These are phyloP conservation scores for Eclectus roratus DNA, from an alignment of 2,113 vertebrate genomes.

Conservation along the genomic window DNA sequence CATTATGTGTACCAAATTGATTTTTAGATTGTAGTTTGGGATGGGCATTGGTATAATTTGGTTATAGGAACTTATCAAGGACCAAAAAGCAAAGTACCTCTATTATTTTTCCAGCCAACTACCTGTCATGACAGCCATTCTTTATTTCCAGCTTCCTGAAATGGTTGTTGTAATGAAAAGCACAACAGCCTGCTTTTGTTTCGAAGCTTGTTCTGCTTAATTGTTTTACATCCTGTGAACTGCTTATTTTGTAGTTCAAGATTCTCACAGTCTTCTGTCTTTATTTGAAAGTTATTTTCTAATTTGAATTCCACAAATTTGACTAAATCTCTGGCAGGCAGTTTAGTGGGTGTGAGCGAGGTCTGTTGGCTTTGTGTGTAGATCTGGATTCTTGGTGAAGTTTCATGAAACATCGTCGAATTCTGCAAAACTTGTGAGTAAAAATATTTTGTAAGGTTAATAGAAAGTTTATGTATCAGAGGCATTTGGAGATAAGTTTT, in stretches of 20 bases:
- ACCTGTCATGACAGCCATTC: not conserved
- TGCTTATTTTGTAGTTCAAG: not conserved
- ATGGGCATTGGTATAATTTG: not conserved
- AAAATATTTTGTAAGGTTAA: not conserved
- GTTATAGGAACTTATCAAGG: not conserved
- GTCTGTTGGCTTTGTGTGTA: not conserved
- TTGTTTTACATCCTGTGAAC: not conserved
- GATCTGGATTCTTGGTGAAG: not conserved
- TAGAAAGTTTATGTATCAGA: not conserved
- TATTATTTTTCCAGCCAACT: not conserved
- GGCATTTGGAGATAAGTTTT: not conserved
- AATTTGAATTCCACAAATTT: not conserved
- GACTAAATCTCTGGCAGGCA: not conserved
- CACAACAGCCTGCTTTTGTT: not conserved
- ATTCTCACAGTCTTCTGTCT: not conserved
- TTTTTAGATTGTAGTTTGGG: not conserved
- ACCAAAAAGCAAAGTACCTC: not conserved
- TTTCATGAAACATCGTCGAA: rapidly evolving
- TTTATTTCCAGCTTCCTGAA: not conserved
- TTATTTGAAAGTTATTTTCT: not conserved
- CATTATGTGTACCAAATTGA: not conserved
- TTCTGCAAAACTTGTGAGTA: not conserved
- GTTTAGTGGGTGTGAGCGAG: not conserved
- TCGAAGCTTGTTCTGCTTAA: not conserved
- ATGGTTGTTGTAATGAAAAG: not conserved